Conservation (phyloP, 2,888 invertebrate genomes). For the Stenotaenia linearis region DNA sequence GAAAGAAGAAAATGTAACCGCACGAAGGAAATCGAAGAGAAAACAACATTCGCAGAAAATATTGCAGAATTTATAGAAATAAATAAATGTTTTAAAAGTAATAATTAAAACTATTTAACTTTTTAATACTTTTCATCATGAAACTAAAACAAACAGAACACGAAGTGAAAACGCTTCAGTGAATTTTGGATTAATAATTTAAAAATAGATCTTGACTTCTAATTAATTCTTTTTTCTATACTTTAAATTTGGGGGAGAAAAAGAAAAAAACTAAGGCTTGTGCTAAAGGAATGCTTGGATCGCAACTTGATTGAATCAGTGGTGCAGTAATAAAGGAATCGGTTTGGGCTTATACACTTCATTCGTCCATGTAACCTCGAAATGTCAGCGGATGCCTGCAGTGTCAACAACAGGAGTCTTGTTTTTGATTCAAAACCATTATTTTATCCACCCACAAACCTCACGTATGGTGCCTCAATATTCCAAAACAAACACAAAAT, state of each 20-base stretch:
- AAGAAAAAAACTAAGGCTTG: not conserved
- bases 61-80: too few relatives aligned
- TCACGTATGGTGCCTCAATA: too few relatives aligned
- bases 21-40: not conserved
- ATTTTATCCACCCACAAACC: not conserved
- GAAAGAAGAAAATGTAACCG: not conserved
- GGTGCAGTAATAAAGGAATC: not conserved
- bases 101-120: too few relatives aligned
- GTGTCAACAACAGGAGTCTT: not conserved
- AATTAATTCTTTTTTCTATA: not conserved
- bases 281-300: not conserved
- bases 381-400: constrained; percentile 7
- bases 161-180: too few relatives aligned
- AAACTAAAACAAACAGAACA: too few relatives aligned
- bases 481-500: not conserved
- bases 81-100: too few relatives aligned
- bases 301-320: not conserved
- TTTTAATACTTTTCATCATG: too few relatives aligned
- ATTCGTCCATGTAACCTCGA: constrained; percentile 9
- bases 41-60: not conserved
- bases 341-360: not conserved
- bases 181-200: too few relatives aligned
- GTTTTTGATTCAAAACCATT: not conserved
- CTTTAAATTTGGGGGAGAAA: not conserved
- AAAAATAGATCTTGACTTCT: not conserved